A percentile compares a stretch with the other conserved stretches of the same genome.
These are phyloP conservation scores for Meda fulgida DNA, from an alignment of 2,797 vertebrate genomes.

Conservation along the genomic window DNA sequence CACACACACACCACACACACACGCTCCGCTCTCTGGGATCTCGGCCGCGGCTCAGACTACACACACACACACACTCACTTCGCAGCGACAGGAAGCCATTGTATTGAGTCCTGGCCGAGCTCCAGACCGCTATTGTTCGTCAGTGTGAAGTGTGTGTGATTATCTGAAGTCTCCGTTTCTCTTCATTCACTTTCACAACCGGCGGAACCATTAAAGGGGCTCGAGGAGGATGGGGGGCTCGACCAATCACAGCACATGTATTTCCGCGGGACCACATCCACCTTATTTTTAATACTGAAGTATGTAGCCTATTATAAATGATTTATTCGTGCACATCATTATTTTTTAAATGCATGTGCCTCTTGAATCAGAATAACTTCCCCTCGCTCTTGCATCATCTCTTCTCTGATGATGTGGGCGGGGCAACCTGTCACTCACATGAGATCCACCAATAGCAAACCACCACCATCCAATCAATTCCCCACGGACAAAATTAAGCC, in stretches of 20 bases:
- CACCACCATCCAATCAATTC: no score
- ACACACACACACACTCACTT: neutral
- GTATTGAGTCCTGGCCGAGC: slow-evolving; percentile 54
- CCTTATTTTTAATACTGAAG: neutral
- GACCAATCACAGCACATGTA: slow-evolving; percentile 37
- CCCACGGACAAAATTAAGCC: no score
- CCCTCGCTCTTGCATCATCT: neutral
- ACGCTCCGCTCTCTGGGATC: slow-evolving; percentile 43
- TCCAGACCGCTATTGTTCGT: slow-evolving; percentile 58
- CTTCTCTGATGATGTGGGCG: neutral
- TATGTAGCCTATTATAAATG: neutral
- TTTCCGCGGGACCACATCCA: neutral
- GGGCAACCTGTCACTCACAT: neutral
- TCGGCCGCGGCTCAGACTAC: slow-evolving; percentile 33
- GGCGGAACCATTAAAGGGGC: slow-evolving; percentile 41
- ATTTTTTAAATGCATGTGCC: neutral
- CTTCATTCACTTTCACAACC: slow-evolving; percentile 55
- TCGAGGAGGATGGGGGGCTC: neutral
- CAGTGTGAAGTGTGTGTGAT: slow-evolving; percentile 58
- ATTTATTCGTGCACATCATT: neutral
- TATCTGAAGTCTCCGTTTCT: slow-evolving; percentile 54
- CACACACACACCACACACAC: slow-evolving; percentile 57
- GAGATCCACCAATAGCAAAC: neutral
- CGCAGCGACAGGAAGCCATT: slow-evolving; percentile 55
- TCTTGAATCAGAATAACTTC: neutral